Evolutionary conservation across 2,888 invertebrate genomes (phyloP).

Genomic region (Epistrophe eligans): DNA sequence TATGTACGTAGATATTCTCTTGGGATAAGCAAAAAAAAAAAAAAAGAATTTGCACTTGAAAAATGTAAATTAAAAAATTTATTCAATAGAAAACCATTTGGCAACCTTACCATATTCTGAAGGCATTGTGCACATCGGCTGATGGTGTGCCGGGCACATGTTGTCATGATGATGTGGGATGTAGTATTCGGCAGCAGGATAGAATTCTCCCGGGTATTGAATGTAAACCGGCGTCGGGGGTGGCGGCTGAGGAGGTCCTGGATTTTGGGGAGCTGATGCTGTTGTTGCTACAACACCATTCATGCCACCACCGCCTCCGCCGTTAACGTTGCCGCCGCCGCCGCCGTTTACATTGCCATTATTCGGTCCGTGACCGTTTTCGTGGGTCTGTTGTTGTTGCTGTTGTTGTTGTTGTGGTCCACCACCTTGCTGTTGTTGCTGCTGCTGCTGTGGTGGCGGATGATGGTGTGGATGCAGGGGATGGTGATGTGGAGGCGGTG

Average conservation of each 20-base stretch:
- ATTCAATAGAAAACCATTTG: constrained; percentile 38
- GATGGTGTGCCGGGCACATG: constrained; percentile 87
- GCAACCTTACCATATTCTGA: constrained; percentile 89
- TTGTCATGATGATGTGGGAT: constrained; percentile 83
- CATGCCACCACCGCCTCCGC: constrained; percentile 75
- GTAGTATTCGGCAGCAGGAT: constrained; percentile 83
- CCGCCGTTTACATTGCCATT: constrained; percentile 71
- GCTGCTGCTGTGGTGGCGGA: constrained; percentile 67
- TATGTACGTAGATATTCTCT: not conserved
- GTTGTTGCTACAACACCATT: constrained; percentile 79
- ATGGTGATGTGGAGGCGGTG: constrained; percentile 77
- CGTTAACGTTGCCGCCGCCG: constrained; percentile 31
- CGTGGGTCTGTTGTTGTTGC: constrained; percentile 76
- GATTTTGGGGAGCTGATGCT: constrained; percentile 65
- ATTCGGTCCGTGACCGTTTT: constrained; percentile 73
- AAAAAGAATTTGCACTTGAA: not conserved
- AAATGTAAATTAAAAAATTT: constrained; percentile 7
- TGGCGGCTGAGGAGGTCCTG: constrained; percentile 76
- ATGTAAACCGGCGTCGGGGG: constrained; percentile 82
- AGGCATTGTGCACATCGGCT: constrained; percentile 89
- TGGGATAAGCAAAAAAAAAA: not conserved
- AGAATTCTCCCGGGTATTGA: constrained; percentile 83
- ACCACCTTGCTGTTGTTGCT: constrained; percentile 59
- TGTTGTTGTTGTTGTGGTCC: constrained; percentile 76
- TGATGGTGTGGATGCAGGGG: constrained; percentile 76